Percentiles rank a stretch among this genome's conserved stretches.
phyloP scores from a whole-genome alignment of 1,140 invertebrate species.

The Melitaea cinxia region DNA sequence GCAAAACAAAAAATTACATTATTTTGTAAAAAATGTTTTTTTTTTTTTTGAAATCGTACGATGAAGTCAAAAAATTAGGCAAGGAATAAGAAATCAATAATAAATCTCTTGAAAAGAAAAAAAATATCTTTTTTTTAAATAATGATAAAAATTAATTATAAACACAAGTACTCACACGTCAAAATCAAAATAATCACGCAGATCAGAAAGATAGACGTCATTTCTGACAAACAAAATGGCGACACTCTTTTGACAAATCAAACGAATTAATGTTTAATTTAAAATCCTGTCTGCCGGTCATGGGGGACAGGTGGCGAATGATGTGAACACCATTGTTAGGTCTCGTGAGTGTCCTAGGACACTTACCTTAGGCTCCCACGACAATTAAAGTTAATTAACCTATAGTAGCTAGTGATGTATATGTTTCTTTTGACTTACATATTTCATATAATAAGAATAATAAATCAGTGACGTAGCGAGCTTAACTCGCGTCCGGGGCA shows the following conservation, averaged over 20 bases:
- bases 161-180: constrained; percentile 19
- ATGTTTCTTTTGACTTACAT: no score
- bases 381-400: not conserved
- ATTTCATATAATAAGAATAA: no score
- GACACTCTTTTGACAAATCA: not conserved
- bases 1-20: no score
- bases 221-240: constrained; percentile 3
- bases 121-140: not conserved
- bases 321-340: not conserved
- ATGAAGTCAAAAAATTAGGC: no score
- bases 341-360: not conserved
- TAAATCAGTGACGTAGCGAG: no score
- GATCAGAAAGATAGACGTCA: constrained; percentile 27
- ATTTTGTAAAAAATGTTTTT: no score
- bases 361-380: not conserved
- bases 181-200: constrained; percentile 22
- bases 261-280: not conserved
- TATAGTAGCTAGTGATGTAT: no score
- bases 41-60: no score
- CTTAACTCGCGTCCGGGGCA: no score
- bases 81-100: no score
- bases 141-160: constrained; percentile 6
- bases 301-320: not conserved
- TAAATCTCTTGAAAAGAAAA: no score
- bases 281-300: not conserved